phyloP scores from a whole-genome alignment of 30 jellyfish, hydroid and myxozoan genomes.

The Pelagia noctiluca region DNA sequence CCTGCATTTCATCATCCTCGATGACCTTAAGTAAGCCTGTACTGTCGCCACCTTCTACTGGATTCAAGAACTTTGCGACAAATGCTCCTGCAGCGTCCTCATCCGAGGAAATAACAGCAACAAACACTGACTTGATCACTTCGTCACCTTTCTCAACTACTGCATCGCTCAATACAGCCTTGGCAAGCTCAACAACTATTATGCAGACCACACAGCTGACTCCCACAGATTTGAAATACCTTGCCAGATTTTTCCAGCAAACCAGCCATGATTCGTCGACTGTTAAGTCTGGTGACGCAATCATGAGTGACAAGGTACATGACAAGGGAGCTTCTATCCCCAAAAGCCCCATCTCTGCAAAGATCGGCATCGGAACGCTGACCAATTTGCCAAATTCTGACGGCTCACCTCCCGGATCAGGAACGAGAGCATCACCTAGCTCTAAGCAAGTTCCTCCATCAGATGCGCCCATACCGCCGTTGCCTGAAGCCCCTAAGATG shows the following conservation, averaged over 20 bases:
- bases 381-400: constrained; percentile 59
- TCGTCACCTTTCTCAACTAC: not conserved
- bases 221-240: constrained; percentile 34
- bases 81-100: not conserved
- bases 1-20: not conserved
- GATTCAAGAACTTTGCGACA: not conserved
- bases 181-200: not conserved
- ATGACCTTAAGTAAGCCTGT: not conserved
- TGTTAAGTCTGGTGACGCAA: not conserved
- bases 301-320: constrained; percentile 7
- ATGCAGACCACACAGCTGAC: constrained; percentile 9
- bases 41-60: not conserved
- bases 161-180: not conserved
- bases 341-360: constrained; percentile 82
- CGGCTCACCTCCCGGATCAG: constrained; percentile 67
- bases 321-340: constrained; percentile 12
- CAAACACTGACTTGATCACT: not conserved
- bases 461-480: constrained; percentile 1
- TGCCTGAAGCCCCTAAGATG: constrained; percentile 3
- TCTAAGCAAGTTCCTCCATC: constrained; percentile 18
- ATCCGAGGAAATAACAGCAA: not conserved
- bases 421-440: constrained; percentile 65
- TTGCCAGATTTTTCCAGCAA: constrained; percentile 19
- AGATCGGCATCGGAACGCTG: constrained; percentile 75
- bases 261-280: not conserved